Conservation (phyloP, 2,113 vertebrate genomes). For the Epinephelus lanceolatus region DNA sequence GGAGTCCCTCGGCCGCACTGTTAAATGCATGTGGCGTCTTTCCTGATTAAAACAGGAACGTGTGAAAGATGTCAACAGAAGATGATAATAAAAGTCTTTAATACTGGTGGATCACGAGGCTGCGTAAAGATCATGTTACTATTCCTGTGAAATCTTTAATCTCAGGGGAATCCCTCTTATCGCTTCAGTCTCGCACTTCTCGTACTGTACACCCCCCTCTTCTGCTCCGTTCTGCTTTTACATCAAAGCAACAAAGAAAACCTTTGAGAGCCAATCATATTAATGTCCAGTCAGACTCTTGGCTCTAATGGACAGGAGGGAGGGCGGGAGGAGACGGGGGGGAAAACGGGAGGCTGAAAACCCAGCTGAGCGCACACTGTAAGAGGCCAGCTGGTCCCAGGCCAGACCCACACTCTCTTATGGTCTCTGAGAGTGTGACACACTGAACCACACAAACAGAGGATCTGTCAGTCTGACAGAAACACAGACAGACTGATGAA, state of each 20-base stretch:
- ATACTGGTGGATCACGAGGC: not conserved
- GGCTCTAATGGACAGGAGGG: conserved; percentile 26
- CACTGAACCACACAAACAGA: conserved; percentile 25
- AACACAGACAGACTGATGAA: not conserved
- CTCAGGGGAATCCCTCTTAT: conserved; percentile 28
- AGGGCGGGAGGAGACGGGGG: not conserved
- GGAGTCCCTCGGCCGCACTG: conserved; percentile 34
- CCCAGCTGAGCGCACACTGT: conserved; percentile 55
- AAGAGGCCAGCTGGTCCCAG: conserved; percentile 50
- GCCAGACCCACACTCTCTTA: conserved; percentile 35
- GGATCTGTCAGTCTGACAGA: conserved; percentile 1
- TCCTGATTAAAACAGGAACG: conserved; percentile 25
- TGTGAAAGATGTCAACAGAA: conserved; percentile 19
- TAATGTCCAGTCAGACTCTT: conserved; percentile 43
- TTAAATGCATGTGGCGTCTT: conserved; percentile 1
- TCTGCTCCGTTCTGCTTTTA: conserved; percentile 11
- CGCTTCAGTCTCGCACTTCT: not conserved
- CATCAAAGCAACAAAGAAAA: conserved; percentile 53
- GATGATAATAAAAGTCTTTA: not conserved
- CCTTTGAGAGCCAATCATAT: conserved; percentile 44
- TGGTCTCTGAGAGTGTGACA: conserved; percentile 18
- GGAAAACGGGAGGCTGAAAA: conserved; percentile 11
- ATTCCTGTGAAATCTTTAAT: conserved; percentile 13
- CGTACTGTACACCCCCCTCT: not conserved
- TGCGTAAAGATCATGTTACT: conserved; percentile 8